Evolutionary conservation across 2,888 invertebrate genomes (phyloP).

Genomic region (Embidobia sp.): DNA sequence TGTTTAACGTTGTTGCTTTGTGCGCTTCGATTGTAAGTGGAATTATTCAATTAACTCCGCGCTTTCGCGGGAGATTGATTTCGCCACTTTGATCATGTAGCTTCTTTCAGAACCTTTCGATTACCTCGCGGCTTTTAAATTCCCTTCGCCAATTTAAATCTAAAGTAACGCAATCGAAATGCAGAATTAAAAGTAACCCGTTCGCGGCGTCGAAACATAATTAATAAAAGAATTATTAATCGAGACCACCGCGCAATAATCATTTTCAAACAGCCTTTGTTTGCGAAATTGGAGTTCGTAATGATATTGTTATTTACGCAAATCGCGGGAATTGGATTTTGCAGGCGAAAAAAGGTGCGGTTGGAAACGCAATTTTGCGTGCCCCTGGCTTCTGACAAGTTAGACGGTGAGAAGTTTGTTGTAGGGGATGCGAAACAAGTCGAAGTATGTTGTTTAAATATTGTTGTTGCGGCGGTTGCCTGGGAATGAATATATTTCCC

Average conservation of each 20-base stretch:
- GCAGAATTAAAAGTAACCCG: too few species aligned
- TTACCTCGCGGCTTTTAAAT: constrained; percentile 10
- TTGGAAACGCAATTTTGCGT: too few species aligned
- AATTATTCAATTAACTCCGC: neutral
- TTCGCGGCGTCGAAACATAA: too few species aligned
- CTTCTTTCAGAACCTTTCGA: constrained; percentile 5
- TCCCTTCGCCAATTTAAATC: neutral
- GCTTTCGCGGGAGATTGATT: constrained; percentile 2
- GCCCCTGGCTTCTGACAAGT: too few species aligned
- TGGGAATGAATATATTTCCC: constrained; percentile 12
- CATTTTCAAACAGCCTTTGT: neutral
- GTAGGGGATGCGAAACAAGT: too few species aligned
- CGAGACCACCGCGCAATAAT: neutral
- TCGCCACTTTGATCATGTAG: neutral
- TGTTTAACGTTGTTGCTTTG: neutral
- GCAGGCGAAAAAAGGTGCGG: too few species aligned
- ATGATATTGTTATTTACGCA: too few species aligned
- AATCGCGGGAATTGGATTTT: too few species aligned
- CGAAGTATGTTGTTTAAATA: too few species aligned
- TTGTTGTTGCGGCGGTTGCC: neutral
- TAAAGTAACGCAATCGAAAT: too few species aligned
- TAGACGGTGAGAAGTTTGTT: too few species aligned
- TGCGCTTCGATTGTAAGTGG: neutral
- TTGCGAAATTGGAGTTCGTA: too few species aligned
- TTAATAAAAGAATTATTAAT: constrained; percentile 2